Evolutionary conservation across 1,140 invertebrate species (phyloP), one percentile per base, ranked within the genome.

Genomic region (Holotrichia oblita): DNA sequence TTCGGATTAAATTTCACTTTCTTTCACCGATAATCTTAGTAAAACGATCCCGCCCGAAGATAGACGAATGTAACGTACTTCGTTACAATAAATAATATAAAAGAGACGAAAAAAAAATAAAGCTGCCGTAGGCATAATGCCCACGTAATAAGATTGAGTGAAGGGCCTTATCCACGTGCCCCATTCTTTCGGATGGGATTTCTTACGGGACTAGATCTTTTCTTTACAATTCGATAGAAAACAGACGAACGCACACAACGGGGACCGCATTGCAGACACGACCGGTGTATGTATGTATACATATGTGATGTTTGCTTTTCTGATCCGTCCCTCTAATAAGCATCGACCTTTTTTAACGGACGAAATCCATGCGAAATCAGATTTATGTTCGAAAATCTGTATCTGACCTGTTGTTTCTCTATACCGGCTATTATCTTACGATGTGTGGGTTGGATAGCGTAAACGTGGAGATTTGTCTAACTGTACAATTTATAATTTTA

Each of bases 11-110:
- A n/a, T 55, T 55, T 55, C 48, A 55, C 48, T 55, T 55, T 55
- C 48, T 55, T 55, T 55, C 48, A 4, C 17, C 48, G 48, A 55
- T 55, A 55, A 55, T 55, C 48, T 55, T 2, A 55, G 48, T 55
- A 55, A 55, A 55, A 14, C 48, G 48, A 55, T 55, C 48, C 48
- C 48, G 48, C 48, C 48, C 48, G 48, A 55, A 14, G 48, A 55
- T 55, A 55, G 48, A 55, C 48, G 48, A 55, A 55, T 55, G 48
- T 55, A 55, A 55, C 48, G 48, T 55, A 55, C 48, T 55, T 55
- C 48, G 48, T 17, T 55, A 55, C 48, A 55, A 55, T 55, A 55
- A 55, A 55, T 48, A 48, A 48, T 48, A 48, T 10, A n/a, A 48
- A n/a, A 55, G 48, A n/a, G n/a, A 17, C 14, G 14, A 14, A 55